These are phyloP conservation scores for Phocides pigmalion DNA, from an alignment of 1,140 invertebrate species.

Conservation along the genomic window DNA sequence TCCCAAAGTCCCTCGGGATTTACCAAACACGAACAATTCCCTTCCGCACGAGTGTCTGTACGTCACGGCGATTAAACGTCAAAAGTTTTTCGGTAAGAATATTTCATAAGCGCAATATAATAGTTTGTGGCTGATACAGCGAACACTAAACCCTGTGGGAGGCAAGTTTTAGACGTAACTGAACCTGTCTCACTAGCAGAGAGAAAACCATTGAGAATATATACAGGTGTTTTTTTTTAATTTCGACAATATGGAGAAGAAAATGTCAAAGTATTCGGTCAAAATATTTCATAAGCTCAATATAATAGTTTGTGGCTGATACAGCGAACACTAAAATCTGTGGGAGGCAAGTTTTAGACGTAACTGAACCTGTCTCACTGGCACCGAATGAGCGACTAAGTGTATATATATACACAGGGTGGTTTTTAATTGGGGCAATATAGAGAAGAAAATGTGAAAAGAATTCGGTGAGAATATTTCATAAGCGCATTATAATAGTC, in stretches of 20 bases:
- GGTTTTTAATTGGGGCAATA: no score
- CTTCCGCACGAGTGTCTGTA: constrained; percentile 1
- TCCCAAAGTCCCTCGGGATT: not conserved
- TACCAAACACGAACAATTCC: not conserved
- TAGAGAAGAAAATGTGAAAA: constrained; percentile 36
- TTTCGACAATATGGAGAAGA: no score
- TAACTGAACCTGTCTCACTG: not conserved
- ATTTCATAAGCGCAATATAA: constrained; percentile 39
- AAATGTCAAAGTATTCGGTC: constrained; percentile 34
- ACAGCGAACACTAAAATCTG: constrained; percentile 25
- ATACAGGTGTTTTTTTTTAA: no score
- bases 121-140: constrained; percentile 38
- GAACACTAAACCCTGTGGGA: constrained; percentile 23
- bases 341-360: constrained; percentile 35
- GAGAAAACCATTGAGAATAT: not conserved
- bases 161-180: constrained; percentile 30
- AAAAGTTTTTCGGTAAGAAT: constrained; percentile 38
- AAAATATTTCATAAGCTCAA: constrained; percentile 41
- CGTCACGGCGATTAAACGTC: constrained; percentile 30
- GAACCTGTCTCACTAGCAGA: not conserved
- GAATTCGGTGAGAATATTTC: constrained; percentile 38
- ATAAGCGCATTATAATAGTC: constrained; percentile 37
- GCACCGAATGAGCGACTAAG: not conserved
- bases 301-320: constrained; percentile 39
- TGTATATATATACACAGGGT: no score